A percentile compares a stretch with the other conserved stretches of the same genome.
Evolutionary conservation across 2,888 invertebrate species (phyloP).

Genomic region (Spodoptera littoralis): DNA sequence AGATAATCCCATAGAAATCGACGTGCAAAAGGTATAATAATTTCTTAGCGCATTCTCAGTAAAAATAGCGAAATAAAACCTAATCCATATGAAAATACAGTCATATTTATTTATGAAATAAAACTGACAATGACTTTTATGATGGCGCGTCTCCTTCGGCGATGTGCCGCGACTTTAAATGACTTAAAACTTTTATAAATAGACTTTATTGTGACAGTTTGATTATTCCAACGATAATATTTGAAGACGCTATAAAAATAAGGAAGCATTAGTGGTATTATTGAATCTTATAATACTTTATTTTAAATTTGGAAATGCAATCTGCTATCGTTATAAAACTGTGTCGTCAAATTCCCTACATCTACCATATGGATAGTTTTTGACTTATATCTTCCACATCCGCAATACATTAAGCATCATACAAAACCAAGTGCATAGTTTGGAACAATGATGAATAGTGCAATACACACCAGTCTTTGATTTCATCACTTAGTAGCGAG

Average conservation of each 20-base stretch:
- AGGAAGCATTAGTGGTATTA: conserved; percentile 53
- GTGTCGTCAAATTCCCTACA: conserved; percentile 1
- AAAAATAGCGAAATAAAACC: conserved; percentile 5
- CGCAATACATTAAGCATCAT: conserved; percentile 21
- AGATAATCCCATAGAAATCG: background rate
- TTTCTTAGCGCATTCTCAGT: background rate
- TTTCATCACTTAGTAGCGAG: conserved; percentile 30
- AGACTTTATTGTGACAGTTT: conserved; percentile 52
- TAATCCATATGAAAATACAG: conserved; percentile 21
- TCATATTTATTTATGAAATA: conserved; percentile 44
- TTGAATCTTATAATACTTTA: conserved; percentile 40
- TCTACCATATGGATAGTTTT: conserved; percentile 1
- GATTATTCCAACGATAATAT: conserved; percentile 45
- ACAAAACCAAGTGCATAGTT: conserved; percentile 22
- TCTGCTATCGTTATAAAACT: conserved; percentile 18
- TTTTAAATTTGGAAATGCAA: conserved; percentile 26
- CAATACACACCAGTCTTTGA: conserved; percentile 22
- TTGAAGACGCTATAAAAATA: conserved; percentile 49
- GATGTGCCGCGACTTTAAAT: conserved; percentile 44
- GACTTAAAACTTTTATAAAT: conserved; percentile 51
- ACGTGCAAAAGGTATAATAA: conserved; percentile 18
- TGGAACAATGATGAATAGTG: conserved; percentile 24
- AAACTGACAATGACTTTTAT: conserved; percentile 42
- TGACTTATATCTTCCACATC: background rate
- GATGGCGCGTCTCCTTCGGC: conserved; percentile 25